phyloP scores from a whole-genome alignment of 2,888 invertebrate species.

The Euplexia lucipara region DNA sequence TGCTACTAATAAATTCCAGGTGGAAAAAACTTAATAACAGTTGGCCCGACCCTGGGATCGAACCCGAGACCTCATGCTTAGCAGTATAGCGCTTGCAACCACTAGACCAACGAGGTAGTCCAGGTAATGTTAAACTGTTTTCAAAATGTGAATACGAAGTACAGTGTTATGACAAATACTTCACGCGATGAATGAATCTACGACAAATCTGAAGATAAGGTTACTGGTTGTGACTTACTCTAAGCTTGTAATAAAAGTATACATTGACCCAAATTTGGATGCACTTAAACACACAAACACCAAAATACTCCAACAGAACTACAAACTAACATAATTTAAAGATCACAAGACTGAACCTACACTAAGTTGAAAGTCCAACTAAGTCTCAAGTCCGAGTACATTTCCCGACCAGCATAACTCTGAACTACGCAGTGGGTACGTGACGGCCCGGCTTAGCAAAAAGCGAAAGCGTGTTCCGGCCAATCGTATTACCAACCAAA shows the following conservation, averaged over 20 bases:
- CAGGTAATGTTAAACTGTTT: too few species aligned
- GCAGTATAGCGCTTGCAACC: too few species aligned
- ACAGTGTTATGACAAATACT: too few species aligned
- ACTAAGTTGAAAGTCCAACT: conserved; percentile 38
- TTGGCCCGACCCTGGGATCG: not conserved
- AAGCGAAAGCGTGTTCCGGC: conserved; percentile 79
- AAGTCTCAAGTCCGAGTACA: conserved; percentile 41
- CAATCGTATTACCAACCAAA: conserved; percentile 73
- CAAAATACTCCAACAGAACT: conserved; percentile 26
- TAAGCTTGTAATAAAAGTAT: too few species aligned
- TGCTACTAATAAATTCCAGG: too few species aligned
- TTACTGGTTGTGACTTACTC: too few species aligned
- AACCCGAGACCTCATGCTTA: not conserved
- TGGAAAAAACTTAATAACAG: not conserved
- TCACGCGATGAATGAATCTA: too few species aligned
- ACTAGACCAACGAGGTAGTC: not conserved
- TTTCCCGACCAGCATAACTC: conserved; percentile 45
- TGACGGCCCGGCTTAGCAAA: conserved; percentile 70
- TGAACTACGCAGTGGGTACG: conserved; percentile 36
- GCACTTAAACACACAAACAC: not conserved
- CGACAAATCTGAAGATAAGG: too few species aligned
- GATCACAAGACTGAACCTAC: conserved; percentile 38
- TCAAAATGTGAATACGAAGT: too few species aligned
- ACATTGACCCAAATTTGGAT: not conserved
- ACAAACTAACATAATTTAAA: conserved; percentile 47